Evolutionary conservation across 2,113 vertebrate species (phyloP).

Genomic region (Tachycineta bicolor): DNA sequence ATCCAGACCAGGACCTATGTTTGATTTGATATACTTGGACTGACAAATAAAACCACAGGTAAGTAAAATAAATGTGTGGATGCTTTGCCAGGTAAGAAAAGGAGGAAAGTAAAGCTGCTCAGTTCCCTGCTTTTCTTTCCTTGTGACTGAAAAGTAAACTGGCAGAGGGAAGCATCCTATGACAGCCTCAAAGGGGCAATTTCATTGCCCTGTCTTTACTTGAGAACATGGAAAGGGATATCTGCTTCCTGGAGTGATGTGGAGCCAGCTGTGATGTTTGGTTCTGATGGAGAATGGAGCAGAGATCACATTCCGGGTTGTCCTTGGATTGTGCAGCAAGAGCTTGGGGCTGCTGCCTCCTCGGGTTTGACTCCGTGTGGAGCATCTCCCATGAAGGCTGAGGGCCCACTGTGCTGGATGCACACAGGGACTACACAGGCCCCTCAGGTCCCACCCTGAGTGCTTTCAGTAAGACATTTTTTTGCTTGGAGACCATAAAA

Average conservation of each 20-base stretch:
- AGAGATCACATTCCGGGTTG: neutral
- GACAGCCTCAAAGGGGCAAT: neutral
- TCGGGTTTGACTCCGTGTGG: neutral
- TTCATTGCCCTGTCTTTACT: neutral
- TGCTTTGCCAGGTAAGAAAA: conserved; percentile 4
- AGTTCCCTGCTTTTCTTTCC: conserved; percentile 1
- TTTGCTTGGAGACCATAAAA: neutral
- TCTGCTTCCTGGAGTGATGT: neutral
- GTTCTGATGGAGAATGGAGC: neutral
- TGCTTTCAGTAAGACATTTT: neutral
- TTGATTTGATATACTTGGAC: conserved; percentile 69
- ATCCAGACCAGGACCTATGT: conserved; percentile 34
- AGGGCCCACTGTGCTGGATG: accelerated
- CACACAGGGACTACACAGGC: neutral
- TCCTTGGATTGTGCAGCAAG: neutral
- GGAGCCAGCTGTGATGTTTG: neutral
- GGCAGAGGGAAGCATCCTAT: conserved; percentile 33
- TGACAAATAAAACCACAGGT: conserved; percentile 63
- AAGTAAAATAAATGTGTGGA: conserved; percentile 48
- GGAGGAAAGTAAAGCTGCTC: conserved; percentile 22
- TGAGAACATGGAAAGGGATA: neutral
- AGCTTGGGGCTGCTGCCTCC: neutral
- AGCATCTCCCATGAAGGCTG: accelerated
- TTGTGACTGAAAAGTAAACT: neutral
- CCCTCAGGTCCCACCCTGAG: neutral